Evolutionary conservation across 2,797 vertebrate species (phyloP), one percentile per base, ranked within the genome.

Genomic region (Somateria mollissima): DNA sequence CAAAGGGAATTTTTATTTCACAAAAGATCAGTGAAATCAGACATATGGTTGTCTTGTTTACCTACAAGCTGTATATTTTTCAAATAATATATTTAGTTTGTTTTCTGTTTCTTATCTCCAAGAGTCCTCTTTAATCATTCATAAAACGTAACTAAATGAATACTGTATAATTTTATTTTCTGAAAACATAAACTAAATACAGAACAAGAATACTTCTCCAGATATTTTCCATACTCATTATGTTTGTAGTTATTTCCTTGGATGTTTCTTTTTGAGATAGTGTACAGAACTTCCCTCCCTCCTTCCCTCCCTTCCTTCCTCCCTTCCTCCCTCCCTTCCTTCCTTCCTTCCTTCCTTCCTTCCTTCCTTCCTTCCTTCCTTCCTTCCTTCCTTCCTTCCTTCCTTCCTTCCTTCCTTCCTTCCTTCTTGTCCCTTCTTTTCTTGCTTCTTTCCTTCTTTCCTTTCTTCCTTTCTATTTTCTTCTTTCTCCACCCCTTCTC

Each of bases 1-100:
- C 14, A 78, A 79, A 94, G 30, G 24, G 14, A 78, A 60, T 78
- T 71, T 62, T 64, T 19, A 74, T 86, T 92, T 94, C 34, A 58
- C 21, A 81, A 76, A 66, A 20, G 9, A 15, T 20, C 49, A 36
- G 22, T 69, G 13, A 19, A 13, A 25, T 7, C 41, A 11, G 24
- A 49, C 3, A 11, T 5, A 2, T 54, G 30, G 36, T 58, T 90
- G 16, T 15, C 10, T 67, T 73, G 22, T 74, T 89, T 67, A 49
- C 39, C 14, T 49, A 76, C 28, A 28, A 43, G 5, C 14, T 79
- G 7, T 22, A 69, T 37, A 51, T 67, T 85, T 90, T 76, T 47
- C 21, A 74, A 71, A 58, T 36, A 65, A n/a, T 2, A 16, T 1
- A 47, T 49, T 9, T 18, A 34, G 3, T 43, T 74, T 1, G 28